These are phyloP conservation scores for Mythimna albipuncta DNA, from an alignment of 2,888 invertebrate genomes.

Conservation along the genomic window DNA sequence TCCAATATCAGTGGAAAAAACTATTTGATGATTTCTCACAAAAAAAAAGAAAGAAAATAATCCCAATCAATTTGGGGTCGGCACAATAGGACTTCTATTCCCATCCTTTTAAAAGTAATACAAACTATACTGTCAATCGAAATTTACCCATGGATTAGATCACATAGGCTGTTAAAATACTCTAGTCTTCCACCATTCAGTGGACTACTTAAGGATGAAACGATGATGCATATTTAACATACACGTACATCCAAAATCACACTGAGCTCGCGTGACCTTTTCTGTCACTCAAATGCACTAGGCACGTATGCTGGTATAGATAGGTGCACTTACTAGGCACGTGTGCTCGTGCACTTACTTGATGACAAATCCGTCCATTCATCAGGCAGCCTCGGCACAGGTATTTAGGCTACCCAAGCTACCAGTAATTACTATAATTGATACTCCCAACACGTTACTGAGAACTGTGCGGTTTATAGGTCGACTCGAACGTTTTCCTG, in stretches of 20 bases:
- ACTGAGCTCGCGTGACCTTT: too few relatives aligned
- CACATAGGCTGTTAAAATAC: not conserved
- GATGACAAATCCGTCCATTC: slow-evolving; percentile 44
- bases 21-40: too few relatives aligned
- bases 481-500: slow-evolving; percentile 39
- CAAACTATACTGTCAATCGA: not conserved
- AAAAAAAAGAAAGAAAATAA: too few relatives aligned
- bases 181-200: not conserved
- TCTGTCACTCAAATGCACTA: not conserved
- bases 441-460: slow-evolving; percentile 56
- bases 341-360: slow-evolving; percentile 16
- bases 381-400: slow-evolving; percentile 43
- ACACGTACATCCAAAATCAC: not conserved
- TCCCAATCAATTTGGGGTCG: too few relatives aligned
- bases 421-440: slow-evolving; percentile 67
- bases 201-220: not conserved
- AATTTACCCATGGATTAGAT: not conserved
- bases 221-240: not conserved
- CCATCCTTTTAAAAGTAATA: not conserved
- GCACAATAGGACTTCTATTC: too few relatives aligned
- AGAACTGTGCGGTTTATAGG: slow-evolving; percentile 55
- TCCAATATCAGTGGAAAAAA: too few relatives aligned
- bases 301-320: not conserved
- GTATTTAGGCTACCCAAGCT: slow-evolving; percentile 67
- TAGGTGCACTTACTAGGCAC: not conserved